Conservation (phyloP, 1,140 invertebrate genomes). For the Drosophila seguyi region DNA sequence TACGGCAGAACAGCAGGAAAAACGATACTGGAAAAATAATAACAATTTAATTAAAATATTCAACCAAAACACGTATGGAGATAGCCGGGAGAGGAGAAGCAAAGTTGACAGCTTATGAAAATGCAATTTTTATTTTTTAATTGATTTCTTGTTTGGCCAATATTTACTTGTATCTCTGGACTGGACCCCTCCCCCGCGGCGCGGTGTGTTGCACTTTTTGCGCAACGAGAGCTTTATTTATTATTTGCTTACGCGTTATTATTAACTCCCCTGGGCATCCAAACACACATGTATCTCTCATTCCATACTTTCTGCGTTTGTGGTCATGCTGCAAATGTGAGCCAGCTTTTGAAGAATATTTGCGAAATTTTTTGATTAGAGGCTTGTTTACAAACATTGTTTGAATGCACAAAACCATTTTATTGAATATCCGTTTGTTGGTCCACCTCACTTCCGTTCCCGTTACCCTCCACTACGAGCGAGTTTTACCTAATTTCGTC, state of each 20-base stretch:
- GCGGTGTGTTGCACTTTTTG: slow-evolving; percentile 50
- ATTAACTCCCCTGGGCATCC: slow-evolving; percentile 52
- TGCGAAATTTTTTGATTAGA: slow-evolving; percentile 38
- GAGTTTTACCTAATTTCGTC: slow-evolving; percentile 39
- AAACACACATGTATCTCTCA: not conserved
- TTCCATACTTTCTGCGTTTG: not conserved
- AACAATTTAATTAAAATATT: slow-evolving; percentile 82
- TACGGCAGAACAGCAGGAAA: slow-evolving; percentile 27
- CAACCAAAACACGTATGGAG: slow-evolving; percentile 70
- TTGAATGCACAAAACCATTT: slow-evolving; percentile 44
- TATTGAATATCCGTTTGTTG: slow-evolving; percentile 36
- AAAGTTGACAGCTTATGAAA: slow-evolving; percentile 75
- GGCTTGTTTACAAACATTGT: slow-evolving; percentile 39
- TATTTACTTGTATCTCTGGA: slow-evolving; percentile 65
- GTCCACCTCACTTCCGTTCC: not conserved
- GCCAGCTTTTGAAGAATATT: slow-evolving; percentile 38
- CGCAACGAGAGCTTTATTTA: slow-evolving; percentile 55
- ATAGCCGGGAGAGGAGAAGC: slow-evolving; percentile 29
- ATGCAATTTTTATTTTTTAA: slow-evolving; percentile 80
- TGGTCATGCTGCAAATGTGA: slow-evolving; percentile 10
- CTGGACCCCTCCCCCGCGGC: not conserved
- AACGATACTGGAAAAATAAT: slow-evolving; percentile 72
- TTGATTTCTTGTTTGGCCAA: slow-evolving; percentile 75
- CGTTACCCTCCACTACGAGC: not conserved
- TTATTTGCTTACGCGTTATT: slow-evolving; percentile 67